Evolutionary conservation across 1,140 invertebrate genomes (phyloP), one percentile per base, ranked within the genome.

Genomic region (Drosophila eugracilis): DNA sequence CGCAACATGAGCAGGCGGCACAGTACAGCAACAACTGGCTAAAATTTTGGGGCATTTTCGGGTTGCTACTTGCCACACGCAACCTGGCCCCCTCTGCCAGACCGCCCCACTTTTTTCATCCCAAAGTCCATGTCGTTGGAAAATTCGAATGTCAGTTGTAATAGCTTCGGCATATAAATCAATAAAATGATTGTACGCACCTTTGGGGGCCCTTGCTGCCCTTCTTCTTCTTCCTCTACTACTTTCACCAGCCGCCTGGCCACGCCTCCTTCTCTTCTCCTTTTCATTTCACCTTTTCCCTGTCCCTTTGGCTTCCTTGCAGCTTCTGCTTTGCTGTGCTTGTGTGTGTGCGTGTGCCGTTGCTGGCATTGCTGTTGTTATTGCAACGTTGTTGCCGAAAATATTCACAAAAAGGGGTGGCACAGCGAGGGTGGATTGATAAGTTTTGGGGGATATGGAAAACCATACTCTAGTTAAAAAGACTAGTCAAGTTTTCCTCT

Each of bases 131-230:
- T n/a, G n/a, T 79, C 59, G 76, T 76, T 86, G 77, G 80, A 85
- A 85, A 85, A 85, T 81, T 85, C 81, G 81, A 89, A 89, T 85
- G 86, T 89, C 86, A 89, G 86, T 89, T 88, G 86, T 89, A 89
- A 89, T 89, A 89, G 86, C 86, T 89, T 89, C 78, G 86, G 86
- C 85, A 89, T 89, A 89, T 89, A 89, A 89, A 89, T 89, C 86
- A 89, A 89, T 89, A 89, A 89, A 89, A 89, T 89, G 85, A 89
- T 89, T 89, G 86, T 89, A 89, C 85, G 86, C 85, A 89, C 86
- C 86, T 89, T 89, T 78, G 66, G 55, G 75, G 62, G 36, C 21
- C 21, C 6, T n/a, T n/a, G n/a, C n/a, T 10, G 30, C 19, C 21
- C 50, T 44, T 14, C 52, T 53, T 22, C 52, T 44, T 36, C 57